A percentile compares a stretch with the other conserved stretches of the same genome.
phyloP scores from a whole-genome alignment of 2,797 vertebrate species.

The Salmo trutta region DNA sequence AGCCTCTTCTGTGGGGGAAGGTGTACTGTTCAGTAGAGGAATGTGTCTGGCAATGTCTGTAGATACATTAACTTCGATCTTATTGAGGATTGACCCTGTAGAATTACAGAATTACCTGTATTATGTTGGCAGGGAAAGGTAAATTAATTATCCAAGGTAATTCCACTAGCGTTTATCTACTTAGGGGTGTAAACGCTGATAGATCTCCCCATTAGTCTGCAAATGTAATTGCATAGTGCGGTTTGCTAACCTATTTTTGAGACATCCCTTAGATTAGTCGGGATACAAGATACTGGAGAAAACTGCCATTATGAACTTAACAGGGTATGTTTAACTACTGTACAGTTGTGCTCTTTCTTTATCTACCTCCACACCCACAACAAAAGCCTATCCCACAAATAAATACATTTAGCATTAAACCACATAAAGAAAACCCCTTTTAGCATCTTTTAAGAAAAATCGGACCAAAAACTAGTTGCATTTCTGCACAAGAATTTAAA shows the following conservation, averaged over 20 bases:
- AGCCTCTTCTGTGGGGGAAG: neutral
- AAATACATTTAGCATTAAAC: too few relatives aligned
- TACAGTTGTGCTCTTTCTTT: neutral
- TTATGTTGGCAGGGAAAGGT: neutral
- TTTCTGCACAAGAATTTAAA: too few relatives aligned
- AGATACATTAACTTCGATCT: neutral
- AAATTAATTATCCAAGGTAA: neutral
- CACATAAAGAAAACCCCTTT: too few relatives aligned
- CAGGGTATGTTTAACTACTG: neutral
- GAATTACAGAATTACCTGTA: neutral
- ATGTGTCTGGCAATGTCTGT: neutral
- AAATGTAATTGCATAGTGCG: neutral
- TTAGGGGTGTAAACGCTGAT: neutral
- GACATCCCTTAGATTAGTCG: neutral
- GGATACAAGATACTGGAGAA: neutral
- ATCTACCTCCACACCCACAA: neutral
- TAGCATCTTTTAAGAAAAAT: too few relatives aligned
- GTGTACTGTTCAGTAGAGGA: neutral
- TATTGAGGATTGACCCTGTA: neutral
- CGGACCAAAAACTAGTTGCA: too few relatives aligned
- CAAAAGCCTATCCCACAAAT: too few relatives aligned
- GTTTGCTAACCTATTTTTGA: conserved; percentile 1
- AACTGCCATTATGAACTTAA: neutral
- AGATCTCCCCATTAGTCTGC: neutral
- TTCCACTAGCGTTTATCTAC: neutral